phyloP scores from a whole-genome alignment of 2,888 invertebrate species.

The Alloscopus bannaensis region DNA sequence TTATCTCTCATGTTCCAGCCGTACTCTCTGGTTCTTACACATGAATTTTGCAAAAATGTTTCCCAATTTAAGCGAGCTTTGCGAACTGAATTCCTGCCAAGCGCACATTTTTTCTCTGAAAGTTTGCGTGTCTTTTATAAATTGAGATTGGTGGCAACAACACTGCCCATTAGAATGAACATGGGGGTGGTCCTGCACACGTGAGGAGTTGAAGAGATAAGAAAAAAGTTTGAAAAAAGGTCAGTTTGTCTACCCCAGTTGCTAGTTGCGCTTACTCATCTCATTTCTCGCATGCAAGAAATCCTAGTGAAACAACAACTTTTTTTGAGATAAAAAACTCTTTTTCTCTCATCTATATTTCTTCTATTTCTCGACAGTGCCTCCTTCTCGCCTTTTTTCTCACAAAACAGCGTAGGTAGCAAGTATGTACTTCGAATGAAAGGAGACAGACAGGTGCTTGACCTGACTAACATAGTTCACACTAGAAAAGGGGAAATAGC shows the following conservation, averaged over 20 bases:
- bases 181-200: no score
- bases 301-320: background rate
- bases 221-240: constrained; percentile 34
- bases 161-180: no score
- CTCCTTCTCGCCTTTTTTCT: background rate
- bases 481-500: constrained; percentile 12
- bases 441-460: constrained; percentile 52
- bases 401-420: background rate
- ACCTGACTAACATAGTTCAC: constrained; percentile 24
- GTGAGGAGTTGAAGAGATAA: background rate
- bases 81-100: no score
- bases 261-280: background rate
- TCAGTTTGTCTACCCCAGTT: constrained; percentile 34
- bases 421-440: constrained; percentile 11
- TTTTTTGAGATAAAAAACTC: background rate
- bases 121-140: no score
- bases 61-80: constrained; percentile 41
- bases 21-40: constrained; percentile 40
- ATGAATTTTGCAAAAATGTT: constrained; percentile 44
- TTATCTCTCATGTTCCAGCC: constrained; percentile 33
- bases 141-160: no score
- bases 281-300: constrained; percentile 1
- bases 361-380: background rate
- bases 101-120: no score
- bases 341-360: background rate